A percentile compares a stretch with the other conserved stretches of the same genome.
These are phyloP conservation scores for Mirza zaza DNA, from an alignment of 2,113 vertebrate genomes.

Conservation along the genomic window DNA sequence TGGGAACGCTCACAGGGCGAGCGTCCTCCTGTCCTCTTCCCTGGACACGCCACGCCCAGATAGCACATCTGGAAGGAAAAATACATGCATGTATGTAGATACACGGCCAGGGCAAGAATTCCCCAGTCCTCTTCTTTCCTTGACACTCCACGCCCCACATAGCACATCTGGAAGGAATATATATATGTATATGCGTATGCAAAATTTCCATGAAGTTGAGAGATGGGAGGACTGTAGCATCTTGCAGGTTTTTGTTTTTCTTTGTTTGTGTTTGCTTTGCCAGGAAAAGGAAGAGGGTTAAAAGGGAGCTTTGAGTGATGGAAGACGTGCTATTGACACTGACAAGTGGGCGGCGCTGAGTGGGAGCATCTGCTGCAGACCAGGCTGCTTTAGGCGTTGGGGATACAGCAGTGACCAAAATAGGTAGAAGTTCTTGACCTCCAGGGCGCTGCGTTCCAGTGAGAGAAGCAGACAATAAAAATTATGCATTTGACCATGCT, in stretches of 20 bases:
- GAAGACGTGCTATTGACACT: neutral
- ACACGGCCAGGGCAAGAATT: neutral
- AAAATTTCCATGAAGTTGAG: neutral
- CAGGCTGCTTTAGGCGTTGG: neutral
- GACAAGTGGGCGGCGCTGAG: neutral
- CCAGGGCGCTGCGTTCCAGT: neutral
- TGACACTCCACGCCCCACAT: neutral
- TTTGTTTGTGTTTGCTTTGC: slow-evolving; percentile 18
- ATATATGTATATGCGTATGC: neutral
- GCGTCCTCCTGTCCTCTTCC: too few species aligned
- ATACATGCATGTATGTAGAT: too few species aligned
- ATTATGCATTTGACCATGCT: neutral
- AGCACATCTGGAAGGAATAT: neutral
- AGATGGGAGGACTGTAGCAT: neutral
- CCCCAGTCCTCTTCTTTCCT: neutral
- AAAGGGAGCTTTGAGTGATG: neutral
- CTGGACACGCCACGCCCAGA: too few species aligned
- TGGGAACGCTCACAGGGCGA: too few species aligned
- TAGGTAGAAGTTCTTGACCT: neutral
- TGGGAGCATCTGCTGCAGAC: neutral
- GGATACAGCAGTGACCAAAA: neutral
- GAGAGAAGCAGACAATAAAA: neutral
- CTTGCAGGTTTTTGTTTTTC: neutral
- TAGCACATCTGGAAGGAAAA: too few species aligned
- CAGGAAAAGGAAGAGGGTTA: neutral